A percentile compares a stretch with the other conserved stretches of the same genome.
These are phyloP conservation scores for Gorsachius magnificus DNA, from an alignment of 2,797 vertebrate species.

Conservation along the genomic window DNA sequence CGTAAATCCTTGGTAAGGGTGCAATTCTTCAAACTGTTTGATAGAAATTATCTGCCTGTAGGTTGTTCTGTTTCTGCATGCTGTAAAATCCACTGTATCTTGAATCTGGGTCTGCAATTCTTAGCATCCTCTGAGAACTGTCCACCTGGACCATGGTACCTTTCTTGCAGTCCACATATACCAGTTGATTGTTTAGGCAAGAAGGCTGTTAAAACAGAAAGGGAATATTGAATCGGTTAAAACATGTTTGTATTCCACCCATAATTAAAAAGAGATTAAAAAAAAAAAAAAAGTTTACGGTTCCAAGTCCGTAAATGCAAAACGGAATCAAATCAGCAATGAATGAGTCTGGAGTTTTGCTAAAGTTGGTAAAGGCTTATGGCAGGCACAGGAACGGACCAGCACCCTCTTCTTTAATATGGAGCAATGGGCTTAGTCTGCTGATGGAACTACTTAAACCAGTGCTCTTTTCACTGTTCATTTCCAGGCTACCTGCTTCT, in stretches of 20 bases:
- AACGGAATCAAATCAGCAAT: neutral
- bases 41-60: conserved; percentile 92
- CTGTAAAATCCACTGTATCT: conserved; percentile 93
- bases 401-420: neutral
- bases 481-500: neutral
- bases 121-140: conserved; percentile 85
- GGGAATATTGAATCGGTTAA: neutral
- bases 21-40: conserved; percentile 85
- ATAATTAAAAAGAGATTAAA: neutral
- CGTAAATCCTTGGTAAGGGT: conserved; percentile 56
- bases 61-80: conserved; percentile 90
- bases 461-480: neutral
- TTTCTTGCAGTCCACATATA: conserved; percentile 90
- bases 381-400: neutral
- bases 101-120: conserved; percentile 89
- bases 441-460: neutral
- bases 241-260: neutral
- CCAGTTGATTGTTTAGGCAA: conserved; percentile 88
- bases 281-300: neutral
- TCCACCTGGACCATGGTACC: conserved; percentile 86
- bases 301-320: neutral
- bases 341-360: neutral
- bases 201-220: conserved; percentile 79
- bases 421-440: neutral
- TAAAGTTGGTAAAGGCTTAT: neutral